Evolutionary conservation across 2,113 vertebrate genomes (phyloP).

Genomic region (Chloropsis cyanopogon): DNA sequence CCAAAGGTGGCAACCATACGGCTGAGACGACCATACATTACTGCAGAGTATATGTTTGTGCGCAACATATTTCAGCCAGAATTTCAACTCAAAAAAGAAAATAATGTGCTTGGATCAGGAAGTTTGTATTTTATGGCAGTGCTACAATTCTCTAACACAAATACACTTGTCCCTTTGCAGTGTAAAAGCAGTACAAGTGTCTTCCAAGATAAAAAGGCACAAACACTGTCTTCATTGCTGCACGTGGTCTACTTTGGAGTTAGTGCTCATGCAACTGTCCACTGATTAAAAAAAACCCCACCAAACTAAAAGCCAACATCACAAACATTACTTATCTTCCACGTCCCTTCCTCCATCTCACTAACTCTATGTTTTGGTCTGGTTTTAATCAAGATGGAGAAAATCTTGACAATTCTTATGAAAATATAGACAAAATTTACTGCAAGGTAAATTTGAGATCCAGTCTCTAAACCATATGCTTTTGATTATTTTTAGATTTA

Average conservation of each 20-base stretch:
- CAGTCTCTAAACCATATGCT: neutral
- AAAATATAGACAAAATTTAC: neutral
- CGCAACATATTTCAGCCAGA: slow-evolving; percentile 17
- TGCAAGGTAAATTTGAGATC: neutral
- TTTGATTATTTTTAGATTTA: neutral
- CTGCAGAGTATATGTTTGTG: neutral
- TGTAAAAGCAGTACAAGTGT: neutral
- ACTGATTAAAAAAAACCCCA: neutral
- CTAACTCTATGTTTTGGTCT: neutral
- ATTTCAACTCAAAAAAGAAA: neutral
- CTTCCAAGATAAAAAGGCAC: neutral
- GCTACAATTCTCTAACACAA: neutral
- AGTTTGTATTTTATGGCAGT: neutral
- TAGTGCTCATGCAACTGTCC: neutral
- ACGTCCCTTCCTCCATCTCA: neutral
- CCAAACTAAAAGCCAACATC: neutral
- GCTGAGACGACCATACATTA: neutral
- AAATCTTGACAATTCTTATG: neutral
- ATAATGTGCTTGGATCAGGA: neutral
- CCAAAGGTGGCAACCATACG: slow-evolving; percentile 55
- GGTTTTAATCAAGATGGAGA: neutral
- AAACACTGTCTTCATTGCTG: neutral
- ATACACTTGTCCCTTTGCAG: neutral
- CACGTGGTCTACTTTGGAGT: neutral
- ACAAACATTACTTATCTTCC: neutral